Base-by-base conservation (phyloP, 2,888 invertebrate genomes). In the Tenthredo amoena region DNA sequence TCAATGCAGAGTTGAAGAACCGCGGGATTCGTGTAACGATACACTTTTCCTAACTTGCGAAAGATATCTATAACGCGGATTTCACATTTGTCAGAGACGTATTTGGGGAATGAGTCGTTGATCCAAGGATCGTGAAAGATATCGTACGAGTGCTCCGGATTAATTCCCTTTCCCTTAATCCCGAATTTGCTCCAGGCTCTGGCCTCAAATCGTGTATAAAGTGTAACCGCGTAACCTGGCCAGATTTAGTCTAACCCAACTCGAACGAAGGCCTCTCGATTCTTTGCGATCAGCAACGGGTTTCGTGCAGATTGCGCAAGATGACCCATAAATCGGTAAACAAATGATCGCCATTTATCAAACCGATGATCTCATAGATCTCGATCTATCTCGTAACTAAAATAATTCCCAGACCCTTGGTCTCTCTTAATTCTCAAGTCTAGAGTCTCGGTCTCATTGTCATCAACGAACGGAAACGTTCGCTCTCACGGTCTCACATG, bases 281-380 rank as follows among this genome's bases (percentile, higher is more conserved):
- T 74, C 31, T 2, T 68, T 34, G 34, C 21, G n/a, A 31, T 34
- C 10, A 21, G 10, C 37, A 62, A n/a, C 79, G 79, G 40, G 62
- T 81, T 79, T 40, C 43, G 15, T 26, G n/a, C 81, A 62, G 12
- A 50, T 81, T 62, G 81, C 40, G 81, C 58, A 81, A 81, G 15
- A 34, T 81, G 81, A 81, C 81, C 81, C 40, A 62, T 81, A 81
- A 81, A 81, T 81, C 81, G 81, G 81, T 88, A 90, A 89, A 91
- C 90, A 91, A 92, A 92, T 92, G 92, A 91, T 90, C 91, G 90
- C 89, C 89, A 91, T 91, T 90, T 91, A 92, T 92, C 91, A 88
- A 55, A 87, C 62, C 84, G 88, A 86, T 90, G 89, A 90, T 91
- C 90, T 89, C 86, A 86, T 87, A 86, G 86, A 83, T 81, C 65